Conservation (phyloP, 2,797 vertebrate species). For the Pangasius mekongensis region DNA sequence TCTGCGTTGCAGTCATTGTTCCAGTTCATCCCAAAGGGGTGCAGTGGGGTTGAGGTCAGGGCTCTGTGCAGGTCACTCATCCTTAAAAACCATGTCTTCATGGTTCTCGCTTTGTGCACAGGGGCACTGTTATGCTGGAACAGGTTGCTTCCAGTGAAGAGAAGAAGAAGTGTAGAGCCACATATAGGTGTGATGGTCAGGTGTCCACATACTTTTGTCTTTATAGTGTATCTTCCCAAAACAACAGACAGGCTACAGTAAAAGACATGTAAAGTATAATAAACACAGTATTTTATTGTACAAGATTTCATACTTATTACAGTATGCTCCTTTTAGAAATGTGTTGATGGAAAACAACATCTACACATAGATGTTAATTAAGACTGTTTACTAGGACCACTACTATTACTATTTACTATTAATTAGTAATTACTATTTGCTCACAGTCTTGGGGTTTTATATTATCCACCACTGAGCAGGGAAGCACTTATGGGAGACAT, state of each 20-base stretch:
- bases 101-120: too few species aligned
- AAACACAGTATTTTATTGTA: neutral
- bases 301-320: neutral
- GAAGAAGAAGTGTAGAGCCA: neutral
- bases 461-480: slow-evolving; percentile 55
- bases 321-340: neutral
- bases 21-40: neutral
- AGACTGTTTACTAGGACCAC: slow-evolving; percentile 15
- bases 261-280: neutral
- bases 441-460: slow-evolving; percentile 33
- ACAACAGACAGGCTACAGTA: neutral
- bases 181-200: neutral
- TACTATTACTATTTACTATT: neutral
- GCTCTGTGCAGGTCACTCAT: neutral
- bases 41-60: neutral
- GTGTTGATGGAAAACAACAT: neutral
- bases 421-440: slow-evolving; percentile 33
- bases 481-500: slow-evolving; percentile 50
- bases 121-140: neutral
- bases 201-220: neutral
- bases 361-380: slow-evolving; percentile 28
- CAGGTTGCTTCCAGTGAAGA: neutral
- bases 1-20: neutral
- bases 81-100: too few species aligned
- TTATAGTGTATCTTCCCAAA: neutral